Conservation (phyloP, 2,888 invertebrate species). For the Scrobipalpa atriplicella region DNA sequence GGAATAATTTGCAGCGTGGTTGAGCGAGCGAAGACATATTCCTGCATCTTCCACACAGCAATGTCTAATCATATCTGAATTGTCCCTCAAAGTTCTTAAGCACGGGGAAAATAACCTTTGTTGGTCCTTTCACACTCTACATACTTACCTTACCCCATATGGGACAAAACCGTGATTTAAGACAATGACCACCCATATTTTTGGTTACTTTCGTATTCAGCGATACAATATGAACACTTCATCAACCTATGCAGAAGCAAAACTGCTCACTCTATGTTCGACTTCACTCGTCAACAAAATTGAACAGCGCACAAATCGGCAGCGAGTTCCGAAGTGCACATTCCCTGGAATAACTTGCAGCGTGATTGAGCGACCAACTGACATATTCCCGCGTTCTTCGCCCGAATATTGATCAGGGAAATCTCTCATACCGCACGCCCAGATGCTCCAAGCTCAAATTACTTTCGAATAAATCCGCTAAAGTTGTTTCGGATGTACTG, state of each 20-base stretch:
- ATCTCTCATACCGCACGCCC: conserved; percentile 77
- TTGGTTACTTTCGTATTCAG: no score
- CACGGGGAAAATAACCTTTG: no score
- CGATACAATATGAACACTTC: no score
- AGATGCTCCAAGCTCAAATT: conserved; percentile 78
- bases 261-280: not conserved
- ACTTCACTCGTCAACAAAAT: not conserved
- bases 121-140: no score
- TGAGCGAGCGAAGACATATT: conserved; percentile 77
- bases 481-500: conserved; percentile 47
- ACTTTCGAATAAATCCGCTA: conserved; percentile 78
- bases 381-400: conserved; percentile 73
- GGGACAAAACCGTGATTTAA: no score
- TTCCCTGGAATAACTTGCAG: conserved; percentile 58
- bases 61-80: no score
- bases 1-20: conserved; percentile 65
- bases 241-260: not conserved
- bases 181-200: no score
- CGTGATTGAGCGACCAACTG: conserved; percentile 73
- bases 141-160: no score
- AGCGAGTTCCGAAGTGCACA: not conserved
- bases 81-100: no score
- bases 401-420: conserved; percentile 58
- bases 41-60: no score
- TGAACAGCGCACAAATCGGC: not conserved